Evolutionary conservation across 1,140 invertebrate species (phyloP).

Genomic region (Stegodyphus mimosarum): DNA sequence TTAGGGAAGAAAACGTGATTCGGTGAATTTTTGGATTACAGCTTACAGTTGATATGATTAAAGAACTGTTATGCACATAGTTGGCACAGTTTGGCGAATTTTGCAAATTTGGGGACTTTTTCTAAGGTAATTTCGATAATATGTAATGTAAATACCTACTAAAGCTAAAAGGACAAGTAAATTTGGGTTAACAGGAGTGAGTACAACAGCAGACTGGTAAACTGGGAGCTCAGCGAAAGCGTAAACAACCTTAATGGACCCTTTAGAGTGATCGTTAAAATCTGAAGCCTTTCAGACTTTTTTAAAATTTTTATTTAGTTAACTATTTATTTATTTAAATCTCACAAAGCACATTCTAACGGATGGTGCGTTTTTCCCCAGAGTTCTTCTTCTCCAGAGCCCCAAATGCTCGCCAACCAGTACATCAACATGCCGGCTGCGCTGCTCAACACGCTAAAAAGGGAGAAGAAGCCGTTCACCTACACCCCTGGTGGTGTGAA

Average conservation of each 20-base stretch:
- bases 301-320: no score
- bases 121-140: neutral
- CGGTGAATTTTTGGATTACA: neutral
- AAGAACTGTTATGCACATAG: no score
- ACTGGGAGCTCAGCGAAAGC: no score
- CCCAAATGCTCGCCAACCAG: slow-evolving; percentile 55
- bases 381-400: slow-evolving; percentile 36
- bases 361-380: neutral
- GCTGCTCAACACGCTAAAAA: slow-evolving; percentile 93
- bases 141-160: neutral
- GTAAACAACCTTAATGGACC: no score
- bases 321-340: neutral
- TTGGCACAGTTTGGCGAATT: no score
- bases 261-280: no score
- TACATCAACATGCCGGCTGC: slow-evolving; percentile 78
- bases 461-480: slow-evolving; percentile 94
- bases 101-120: no score
- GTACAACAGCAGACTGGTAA: no score
- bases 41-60: neutral
- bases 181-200: no score
- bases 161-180: neutral
- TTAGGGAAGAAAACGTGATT: neutral
- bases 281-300: no score
- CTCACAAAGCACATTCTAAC: neutral
- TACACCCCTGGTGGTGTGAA: slow-evolving; percentile 93